Evolutionary conservation across 2,888 invertebrate genomes (phyloP), one percentile per base, ranked within the genome.

Genomic region (Dilophus febrilis): DNA sequence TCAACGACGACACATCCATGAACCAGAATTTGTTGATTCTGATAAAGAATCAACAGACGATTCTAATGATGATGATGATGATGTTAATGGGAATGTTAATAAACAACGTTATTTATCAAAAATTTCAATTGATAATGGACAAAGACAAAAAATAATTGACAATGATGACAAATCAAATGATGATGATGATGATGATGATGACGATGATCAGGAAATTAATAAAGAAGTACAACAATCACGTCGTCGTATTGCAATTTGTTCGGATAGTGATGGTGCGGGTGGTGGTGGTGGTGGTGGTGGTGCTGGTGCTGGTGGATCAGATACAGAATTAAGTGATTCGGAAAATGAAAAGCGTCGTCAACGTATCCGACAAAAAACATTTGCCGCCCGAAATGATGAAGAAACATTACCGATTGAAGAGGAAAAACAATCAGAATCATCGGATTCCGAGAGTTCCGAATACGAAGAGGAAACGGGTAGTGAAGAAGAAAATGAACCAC

Each of bases 401-500:
- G 82, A 83, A 54, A 67, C 78, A 36, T 37, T 19, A 38, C 46
- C 61, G 0, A 56, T 55, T 47, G 60, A 61, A 42, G 72, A 74
- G 33, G 75, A 76, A 50, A 67, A 70, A 53, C 57, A 70, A 50
- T 72, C 70, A 1, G 74, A 70, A 41, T 72, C 73, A 19, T 74
- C 74, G 35, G 73, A 73, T 19, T 72, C 74, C 41, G 82, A 82
- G 37, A 78, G 78, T 37, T 84, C 85, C 0, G 79, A 80, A 49
- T 85, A 87, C 55, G 87, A 88, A 51, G 82, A 64, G 33, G 62
- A 86, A 50, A 78, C 84, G 26, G 87, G 87, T 59, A 85, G 85
- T 42, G 86, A 88, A 58, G 87, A 87, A 58, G 92, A 92, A 53
- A 81, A 84, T 42, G 87, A 87, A 6, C 91, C 92, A 0, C 67